Conservation (phyloP, 92 coral and sea anemone species). For the Paramuricea clavata region DNA sequence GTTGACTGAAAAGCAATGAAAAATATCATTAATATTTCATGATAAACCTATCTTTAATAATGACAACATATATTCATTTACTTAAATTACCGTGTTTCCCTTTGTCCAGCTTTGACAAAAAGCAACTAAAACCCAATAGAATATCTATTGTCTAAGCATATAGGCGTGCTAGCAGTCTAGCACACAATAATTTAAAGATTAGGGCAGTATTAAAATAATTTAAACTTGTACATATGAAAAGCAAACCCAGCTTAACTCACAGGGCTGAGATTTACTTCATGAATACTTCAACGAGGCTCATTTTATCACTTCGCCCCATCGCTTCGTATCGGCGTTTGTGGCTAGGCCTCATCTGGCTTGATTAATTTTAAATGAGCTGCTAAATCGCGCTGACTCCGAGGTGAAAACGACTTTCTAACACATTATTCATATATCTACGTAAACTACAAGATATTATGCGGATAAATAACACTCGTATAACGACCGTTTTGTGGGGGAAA, state of each 20-base stretch:
- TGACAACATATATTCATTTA: conserved; percentile 10
- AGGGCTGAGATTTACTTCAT: conserved; percentile 1
- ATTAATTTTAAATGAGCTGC: conserved; percentile 42
- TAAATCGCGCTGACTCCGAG: conserved; percentile 1
- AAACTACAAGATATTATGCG: neutral
- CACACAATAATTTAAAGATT: no score
- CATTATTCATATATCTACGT: neutral
- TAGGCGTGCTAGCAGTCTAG: no score
- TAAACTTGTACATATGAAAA: no score
- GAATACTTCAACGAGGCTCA: conserved; percentile 15
- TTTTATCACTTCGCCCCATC: conserved; percentile 26
- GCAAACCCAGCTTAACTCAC: neutral
- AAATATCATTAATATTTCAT: conserved; percentile 17
- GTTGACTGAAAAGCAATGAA: conserved; percentile 29
- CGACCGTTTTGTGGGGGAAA: neutral
- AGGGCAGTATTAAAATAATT: no score
- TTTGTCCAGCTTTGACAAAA: neutral
- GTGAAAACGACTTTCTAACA: conserved; percentile 6
- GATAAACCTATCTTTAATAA: conserved; percentile 11
- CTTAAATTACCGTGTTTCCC: neutral
- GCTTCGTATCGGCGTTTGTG: conserved; percentile 31
- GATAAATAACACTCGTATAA: neutral
- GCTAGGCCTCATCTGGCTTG: conserved; percentile 10
- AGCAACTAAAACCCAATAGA: neutral
- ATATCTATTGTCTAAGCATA: no score